Conservation (phyloP, 2,113 vertebrate species). For the Sitta europaea region DNA sequence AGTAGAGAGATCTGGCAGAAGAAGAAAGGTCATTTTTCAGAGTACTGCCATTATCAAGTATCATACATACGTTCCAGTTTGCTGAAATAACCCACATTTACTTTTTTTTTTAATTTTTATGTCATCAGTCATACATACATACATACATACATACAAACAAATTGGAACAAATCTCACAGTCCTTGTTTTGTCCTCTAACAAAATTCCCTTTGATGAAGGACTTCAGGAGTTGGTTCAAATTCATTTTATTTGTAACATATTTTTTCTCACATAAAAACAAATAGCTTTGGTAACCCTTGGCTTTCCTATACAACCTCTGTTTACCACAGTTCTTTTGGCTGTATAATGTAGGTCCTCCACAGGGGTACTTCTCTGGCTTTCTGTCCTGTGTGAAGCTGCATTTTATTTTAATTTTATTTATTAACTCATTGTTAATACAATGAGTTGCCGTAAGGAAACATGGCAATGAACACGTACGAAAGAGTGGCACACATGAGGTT, state of each 20-base stretch:
- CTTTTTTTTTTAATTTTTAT: not conserved
- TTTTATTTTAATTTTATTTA: not conserved
- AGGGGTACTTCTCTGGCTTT: conserved; percentile 72
- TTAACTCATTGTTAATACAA: conserved; percentile 70
- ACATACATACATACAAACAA: conserved; percentile 29
- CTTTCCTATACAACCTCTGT: conserved; percentile 64
- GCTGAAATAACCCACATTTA: conserved; percentile 6
- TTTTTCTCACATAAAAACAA: conserved; percentile 63
- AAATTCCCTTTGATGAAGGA: conserved; percentile 54
- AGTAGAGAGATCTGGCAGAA: not conserved
- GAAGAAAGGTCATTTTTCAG: not conserved
- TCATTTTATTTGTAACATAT: conserved; percentile 55
- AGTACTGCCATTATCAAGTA: conserved; percentile 2
- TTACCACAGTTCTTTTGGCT: conserved; percentile 72
- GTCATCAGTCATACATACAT: conserved; percentile 19
- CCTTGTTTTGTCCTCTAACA: conserved; percentile 39
- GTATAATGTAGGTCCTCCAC: conserved; percentile 67
- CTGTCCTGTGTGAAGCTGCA: conserved; percentile 71
- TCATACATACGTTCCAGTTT: not conserved
- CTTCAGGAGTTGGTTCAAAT: conserved; percentile 43
- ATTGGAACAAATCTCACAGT: conserved; percentile 15
- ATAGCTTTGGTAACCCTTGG: conserved; percentile 76
- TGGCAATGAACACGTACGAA: conserved; percentile 43
- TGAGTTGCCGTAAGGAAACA: conserved; percentile 55
- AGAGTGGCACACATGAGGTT: conserved; percentile 55